Conservation (phyloP, 2,113 vertebrate genomes). For the Coturnix japonica region DNA sequence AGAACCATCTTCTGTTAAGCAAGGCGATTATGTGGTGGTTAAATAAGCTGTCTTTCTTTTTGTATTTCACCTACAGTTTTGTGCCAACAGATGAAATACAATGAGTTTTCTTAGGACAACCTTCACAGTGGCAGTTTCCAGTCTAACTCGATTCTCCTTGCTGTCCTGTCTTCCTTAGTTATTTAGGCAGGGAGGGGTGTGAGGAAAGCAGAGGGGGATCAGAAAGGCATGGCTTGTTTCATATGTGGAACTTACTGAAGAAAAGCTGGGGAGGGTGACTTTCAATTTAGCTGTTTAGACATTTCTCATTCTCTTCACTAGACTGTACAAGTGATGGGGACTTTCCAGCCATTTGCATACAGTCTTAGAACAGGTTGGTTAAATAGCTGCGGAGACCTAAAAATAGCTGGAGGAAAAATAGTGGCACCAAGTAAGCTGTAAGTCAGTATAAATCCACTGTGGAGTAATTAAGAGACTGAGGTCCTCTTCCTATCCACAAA, state of each 20-base stretch:
- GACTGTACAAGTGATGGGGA: constrained; percentile 70
- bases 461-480: background rate
- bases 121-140: background rate
- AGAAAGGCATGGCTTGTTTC: background rate
- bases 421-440: background rate
- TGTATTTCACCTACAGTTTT: background rate
- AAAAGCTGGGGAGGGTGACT: constrained; percentile 29
- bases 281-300: constrained; percentile 53
- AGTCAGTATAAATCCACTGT: background rate
- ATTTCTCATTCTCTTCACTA: constrained; percentile 54
- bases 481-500: background rate
- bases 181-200: background rate
- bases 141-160: background rate
- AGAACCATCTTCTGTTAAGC: background rate
- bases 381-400: constrained; percentile 63
- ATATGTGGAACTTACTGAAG: constrained; percentile 28
- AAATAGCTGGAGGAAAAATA: constrained; percentile 57
- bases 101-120: background rate
- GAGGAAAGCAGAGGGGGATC: background rate
- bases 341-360: constrained; percentile 83
- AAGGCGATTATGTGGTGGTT: background rate
- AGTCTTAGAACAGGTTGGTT: constrained; percentile 70
- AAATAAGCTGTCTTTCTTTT: background rate
- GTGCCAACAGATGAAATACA: background rate
- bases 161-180: background rate